Evolutionary conservation across 2,888 invertebrate genomes (phyloP).

Genomic region (Nomada goodeniana): DNA sequence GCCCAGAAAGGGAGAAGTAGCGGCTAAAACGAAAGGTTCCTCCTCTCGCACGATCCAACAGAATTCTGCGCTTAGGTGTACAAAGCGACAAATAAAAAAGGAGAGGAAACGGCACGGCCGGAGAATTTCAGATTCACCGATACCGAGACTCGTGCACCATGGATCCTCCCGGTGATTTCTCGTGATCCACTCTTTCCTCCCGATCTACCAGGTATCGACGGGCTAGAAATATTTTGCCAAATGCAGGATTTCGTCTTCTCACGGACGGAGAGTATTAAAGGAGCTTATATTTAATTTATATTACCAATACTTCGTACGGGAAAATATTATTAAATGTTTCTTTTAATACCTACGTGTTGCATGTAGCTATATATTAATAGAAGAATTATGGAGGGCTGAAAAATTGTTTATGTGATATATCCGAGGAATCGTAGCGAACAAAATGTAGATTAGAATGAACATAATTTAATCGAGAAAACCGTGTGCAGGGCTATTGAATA

Average conservation of each 20-base stretch:
- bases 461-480: no score
- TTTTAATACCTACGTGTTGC: no score
- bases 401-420: no score
- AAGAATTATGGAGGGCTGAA: no score
- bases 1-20: conserved; percentile 19
- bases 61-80: conserved; percentile 34
- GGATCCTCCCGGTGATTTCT: conserved; percentile 37
- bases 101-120: conserved; percentile 4
- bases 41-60: conserved; percentile 41
- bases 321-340: no score
- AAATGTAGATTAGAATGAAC: no score
- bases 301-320: no score
- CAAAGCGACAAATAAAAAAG: conserved; percentile 34
- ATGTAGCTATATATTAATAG: no score
- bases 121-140: conserved; percentile 49
- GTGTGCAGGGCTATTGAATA: no score
- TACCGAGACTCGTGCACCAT: conserved; percentile 40
- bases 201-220: conserved; percentile 25
- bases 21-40: conserved; percentile 27
- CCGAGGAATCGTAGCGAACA: no score
- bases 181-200: conserved; percentile 42
- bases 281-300: no score
- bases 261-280: background rate
- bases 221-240: conserved; percentile 22
- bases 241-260: conserved; percentile 9